These are phyloP conservation scores for Loris lydekkerianus DNA, from an alignment of 2,797 vertebrate genomes.

Conservation along the genomic window DNA sequence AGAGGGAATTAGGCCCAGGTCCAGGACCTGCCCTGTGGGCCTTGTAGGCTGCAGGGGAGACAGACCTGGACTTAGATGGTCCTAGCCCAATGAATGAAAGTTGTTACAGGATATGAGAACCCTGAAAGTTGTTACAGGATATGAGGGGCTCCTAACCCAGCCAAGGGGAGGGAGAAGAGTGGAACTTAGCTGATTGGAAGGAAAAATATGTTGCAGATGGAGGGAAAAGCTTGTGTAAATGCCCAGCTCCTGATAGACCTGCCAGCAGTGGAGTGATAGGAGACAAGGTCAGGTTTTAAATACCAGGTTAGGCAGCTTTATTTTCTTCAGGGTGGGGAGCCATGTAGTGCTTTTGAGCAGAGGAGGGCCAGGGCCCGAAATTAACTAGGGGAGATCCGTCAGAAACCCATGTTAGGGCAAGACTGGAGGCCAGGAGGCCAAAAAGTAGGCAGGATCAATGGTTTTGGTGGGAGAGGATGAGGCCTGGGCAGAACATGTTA, in stretches of 20 bases:
- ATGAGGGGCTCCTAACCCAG: not conserved
- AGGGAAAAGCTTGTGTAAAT: conserved; percentile 35
- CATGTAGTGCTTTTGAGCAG: not conserved
- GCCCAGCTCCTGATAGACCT: not conserved
- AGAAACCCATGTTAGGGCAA: not conserved
- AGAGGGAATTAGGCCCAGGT: not conserved
- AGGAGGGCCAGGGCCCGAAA: not conserved
- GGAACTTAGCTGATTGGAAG: not conserved
- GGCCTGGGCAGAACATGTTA: not conserved
- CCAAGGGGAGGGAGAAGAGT: not conserved
- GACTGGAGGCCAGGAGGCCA: not conserved
- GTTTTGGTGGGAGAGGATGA: not conserved
- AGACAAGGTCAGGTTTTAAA: not conserved
- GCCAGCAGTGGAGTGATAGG: not conserved
- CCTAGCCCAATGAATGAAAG: not conserved
- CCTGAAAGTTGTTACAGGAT: not conserved
- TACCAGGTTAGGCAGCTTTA: not conserved
- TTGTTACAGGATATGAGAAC: not conserved
- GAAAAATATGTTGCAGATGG: not conserved
- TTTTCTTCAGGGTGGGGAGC: not conserved
- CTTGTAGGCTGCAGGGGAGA: not conserved
- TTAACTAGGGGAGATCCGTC: not conserved
- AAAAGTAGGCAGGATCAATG: not conserved
- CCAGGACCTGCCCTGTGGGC: not conserved
- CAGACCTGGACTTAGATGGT: not conserved